Evolutionary conservation across 2,113 vertebrate genomes (phyloP), one percentile per base, ranked within the genome.

Genomic region (Entelurus aequoreus): DNA sequence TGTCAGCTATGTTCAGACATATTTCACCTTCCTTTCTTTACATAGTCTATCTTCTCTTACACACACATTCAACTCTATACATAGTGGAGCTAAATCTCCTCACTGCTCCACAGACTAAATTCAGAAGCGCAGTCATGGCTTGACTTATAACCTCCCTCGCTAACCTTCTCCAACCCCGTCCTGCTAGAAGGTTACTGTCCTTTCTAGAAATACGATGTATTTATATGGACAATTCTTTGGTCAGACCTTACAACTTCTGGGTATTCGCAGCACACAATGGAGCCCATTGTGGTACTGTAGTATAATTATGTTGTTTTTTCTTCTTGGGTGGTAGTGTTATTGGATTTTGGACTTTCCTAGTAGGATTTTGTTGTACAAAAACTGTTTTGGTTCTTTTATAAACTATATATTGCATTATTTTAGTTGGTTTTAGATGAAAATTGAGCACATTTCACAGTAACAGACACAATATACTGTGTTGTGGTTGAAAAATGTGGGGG

Each of bases 121-220:
- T 76, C 62, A 78, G 77, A 60, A 65, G 65, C 77, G 79, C 74
- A 82, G 55, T 69, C 40, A 1, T 46, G 13, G 44, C 40, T 82
- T 76, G 54, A 79, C 66, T 59, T 73, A 48, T 66, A 63, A 66
- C 73, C 69, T 77, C 19, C 4, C 63, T 66, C 46, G 35, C 62
- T 60, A 55, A 70, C 57, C 54, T 62, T 52, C 1, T 63, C 15
- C 58, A 47, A 65, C 15, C 28, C 56, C 40, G 37, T 42, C 4
- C 38, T 16, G 62, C 58, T 67, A 62, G 28, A 56, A 72, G 48
- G 48, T 50, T 60, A 15, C 57, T 54, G 6, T 64, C 21, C 14
- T 0, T 44, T 19, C 42, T 5, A 2, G 36, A 19, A 42, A 42
- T 42, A 8, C 6, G 5, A 47, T 56, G 7, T 63, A 60, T 68